Conservation (phyloP, 2,888 invertebrate species). For the Perithous albicinctus region DNA sequence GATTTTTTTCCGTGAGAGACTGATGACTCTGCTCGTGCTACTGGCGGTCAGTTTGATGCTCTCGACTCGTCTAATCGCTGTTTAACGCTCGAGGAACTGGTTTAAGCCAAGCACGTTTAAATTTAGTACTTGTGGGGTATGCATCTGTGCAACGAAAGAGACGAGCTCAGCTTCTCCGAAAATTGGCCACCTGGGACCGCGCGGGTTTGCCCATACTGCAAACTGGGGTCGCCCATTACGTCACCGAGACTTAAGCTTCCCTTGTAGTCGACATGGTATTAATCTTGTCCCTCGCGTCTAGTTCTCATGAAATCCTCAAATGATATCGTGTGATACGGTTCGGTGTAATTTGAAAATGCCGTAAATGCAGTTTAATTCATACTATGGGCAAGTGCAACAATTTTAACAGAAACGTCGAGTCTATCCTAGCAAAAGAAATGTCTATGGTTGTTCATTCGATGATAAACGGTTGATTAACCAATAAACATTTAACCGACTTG, state of each 20-base stretch:
- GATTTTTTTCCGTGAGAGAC: not conserved
- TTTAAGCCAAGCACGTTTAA: not conserved
- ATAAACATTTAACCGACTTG: no score
- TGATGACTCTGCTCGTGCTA: not conserved
- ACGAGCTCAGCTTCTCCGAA: constrained; percentile 24
- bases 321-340: not conserved
- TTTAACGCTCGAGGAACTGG: constrained; percentile 35
- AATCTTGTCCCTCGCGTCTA: not conserved
- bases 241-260: constrained; percentile 9
- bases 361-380: not conserved
- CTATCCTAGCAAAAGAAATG: no score
- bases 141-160: constrained; percentile 48
- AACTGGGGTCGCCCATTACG: constrained; percentile 16
- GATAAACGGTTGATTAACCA: no score
- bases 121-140: constrained; percentile 3
- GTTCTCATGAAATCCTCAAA: not conserved
- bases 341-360: not conserved
- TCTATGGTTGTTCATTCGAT: no score
- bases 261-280: not conserved
- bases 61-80: constrained; percentile 21
- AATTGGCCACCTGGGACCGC: constrained; percentile 62
- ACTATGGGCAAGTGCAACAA: not conserved
- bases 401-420: no score
- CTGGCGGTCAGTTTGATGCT: not conserved
- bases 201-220: not conserved